A percentile compares a stretch with the other conserved stretches of the same genome.
phyloP scores from a whole-genome alignment of 2,797 vertebrate species.

The Brachyalestes nurse region DNA sequence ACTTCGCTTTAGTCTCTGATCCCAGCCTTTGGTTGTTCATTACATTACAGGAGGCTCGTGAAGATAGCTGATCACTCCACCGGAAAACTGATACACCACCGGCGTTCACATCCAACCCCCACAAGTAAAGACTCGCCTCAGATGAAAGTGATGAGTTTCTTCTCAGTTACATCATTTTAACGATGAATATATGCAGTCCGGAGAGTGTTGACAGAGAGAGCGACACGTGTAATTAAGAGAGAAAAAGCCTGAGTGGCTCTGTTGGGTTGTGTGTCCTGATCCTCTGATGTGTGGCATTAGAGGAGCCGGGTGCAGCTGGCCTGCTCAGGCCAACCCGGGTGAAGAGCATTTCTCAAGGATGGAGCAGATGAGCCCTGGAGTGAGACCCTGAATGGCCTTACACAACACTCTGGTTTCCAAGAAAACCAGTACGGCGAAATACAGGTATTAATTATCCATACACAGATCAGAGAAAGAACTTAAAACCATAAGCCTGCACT shows the following conservation, averaged over 20 bases:
- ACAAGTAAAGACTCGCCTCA: slow-evolving; percentile 5
- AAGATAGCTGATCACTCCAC: not conserved
- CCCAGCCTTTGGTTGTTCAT: not conserved
- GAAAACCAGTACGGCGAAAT: not conserved
- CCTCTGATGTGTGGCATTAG: slow-evolving; percentile 36
- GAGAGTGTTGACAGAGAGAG: slow-evolving; percentile 8
- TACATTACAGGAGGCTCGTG: not conserved
- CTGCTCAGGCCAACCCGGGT: slow-evolving; percentile 55
- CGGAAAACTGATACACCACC: not conserved
- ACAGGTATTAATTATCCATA: not conserved
- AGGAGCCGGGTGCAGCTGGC: slow-evolving; percentile 65
- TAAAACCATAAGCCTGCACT: not conserved
- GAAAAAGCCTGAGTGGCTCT: slow-evolving; percentile 40
- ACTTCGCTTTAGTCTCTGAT: not conserved
- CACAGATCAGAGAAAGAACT: not conserved
- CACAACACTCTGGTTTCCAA: slow-evolving; percentile 12
- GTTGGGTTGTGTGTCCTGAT: slow-evolving; percentile 33
- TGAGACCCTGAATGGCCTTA: slow-evolving; percentile 21
- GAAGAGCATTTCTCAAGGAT: slow-evolving; percentile 55
- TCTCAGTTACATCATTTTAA: slow-evolving; percentile 31
- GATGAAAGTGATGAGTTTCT: slow-evolving; percentile 24
- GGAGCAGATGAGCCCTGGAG: slow-evolving; percentile 57
- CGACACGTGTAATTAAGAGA: slow-evolving; percentile 20
- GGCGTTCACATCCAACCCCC: not conserved
- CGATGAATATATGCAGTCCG: not conserved